Evolutionary conservation across 92 coral and sea anemone species (phyloP).

Genomic region (Paramuricea clavata): DNA sequence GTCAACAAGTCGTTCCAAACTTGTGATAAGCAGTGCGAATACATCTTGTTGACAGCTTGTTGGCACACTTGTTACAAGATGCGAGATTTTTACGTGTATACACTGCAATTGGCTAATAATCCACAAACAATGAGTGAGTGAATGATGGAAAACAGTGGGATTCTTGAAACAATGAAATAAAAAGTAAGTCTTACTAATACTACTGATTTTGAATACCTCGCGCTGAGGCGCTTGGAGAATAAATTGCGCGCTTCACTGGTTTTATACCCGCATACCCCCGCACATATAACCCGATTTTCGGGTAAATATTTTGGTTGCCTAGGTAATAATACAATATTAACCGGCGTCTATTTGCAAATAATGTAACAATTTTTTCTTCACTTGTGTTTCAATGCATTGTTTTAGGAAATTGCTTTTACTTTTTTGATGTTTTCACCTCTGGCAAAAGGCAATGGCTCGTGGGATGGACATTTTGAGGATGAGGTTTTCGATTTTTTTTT

Average conservation of each 20-base stretch:
- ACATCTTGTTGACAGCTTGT: no score
- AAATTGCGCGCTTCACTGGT: background rate
- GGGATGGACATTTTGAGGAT: constrained; percentile 76
- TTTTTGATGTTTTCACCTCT: constrained; percentile 84
- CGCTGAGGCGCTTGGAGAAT: no score
- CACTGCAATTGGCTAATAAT: no score
- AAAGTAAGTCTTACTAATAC: no score
- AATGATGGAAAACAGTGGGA: no score
- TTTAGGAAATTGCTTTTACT: background rate
- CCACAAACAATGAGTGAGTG: no score
- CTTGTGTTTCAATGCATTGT: background rate
- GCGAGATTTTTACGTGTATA: no score
- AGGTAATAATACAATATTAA: background rate
- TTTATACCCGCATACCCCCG: background rate
- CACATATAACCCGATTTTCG: background rate
- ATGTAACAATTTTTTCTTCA: background rate
- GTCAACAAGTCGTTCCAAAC: no score
- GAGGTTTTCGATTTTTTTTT: background rate
- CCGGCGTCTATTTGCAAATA: background rate
- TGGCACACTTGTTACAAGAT: no score
- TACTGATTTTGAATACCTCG: no score
- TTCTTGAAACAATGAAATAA: no score
- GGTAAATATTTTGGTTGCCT: background rate
- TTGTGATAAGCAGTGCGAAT: no score
- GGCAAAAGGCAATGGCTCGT: constrained; percentile 78